Percentiles rank a stretch among this genome's conserved stretches.
These are phyloP conservation scores for Pogonus chalceus DNA, from an alignment of 1,140 invertebrate genomes.

Conservation along the genomic window DNA sequence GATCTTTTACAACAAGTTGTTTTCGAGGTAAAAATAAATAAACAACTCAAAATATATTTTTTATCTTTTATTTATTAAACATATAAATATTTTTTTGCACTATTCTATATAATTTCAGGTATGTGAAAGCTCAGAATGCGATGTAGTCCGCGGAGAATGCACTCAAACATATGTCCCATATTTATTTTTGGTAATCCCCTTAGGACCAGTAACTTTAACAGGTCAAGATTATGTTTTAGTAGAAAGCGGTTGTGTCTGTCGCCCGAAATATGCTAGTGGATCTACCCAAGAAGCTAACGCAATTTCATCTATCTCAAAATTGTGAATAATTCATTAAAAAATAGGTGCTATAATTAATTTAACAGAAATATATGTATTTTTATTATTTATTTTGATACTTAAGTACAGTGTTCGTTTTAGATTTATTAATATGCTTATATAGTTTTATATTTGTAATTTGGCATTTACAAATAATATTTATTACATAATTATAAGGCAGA, in stretches of 20 bases:
- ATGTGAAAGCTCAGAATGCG: constrained; percentile 60
- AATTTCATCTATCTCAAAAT: constrained; percentile 11
- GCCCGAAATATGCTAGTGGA: constrained; percentile 62
- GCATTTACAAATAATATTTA: no score
- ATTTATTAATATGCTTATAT: no score
- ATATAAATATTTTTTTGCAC: neutral
- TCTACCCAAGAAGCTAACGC: constrained; percentile 36
- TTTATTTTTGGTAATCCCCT: constrained; percentile 78
- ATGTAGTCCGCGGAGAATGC: constrained; percentile 76
- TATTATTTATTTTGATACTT: no score
- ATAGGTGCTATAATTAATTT: no score
- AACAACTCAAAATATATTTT: constrained; percentile 39
- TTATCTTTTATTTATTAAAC: neutral
- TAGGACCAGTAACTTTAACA: constrained; percentile 81
- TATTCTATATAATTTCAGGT: no score
- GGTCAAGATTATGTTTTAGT: constrained; percentile 87
- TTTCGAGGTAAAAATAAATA: constrained; percentile 59
- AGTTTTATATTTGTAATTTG: no score
- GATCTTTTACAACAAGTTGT: constrained; percentile 89
- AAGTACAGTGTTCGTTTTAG: no score
- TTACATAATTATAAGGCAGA: no score
- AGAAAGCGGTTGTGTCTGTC: constrained; percentile 84
- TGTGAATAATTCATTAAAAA: no score
- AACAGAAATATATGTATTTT: no score
- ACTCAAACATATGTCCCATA: constrained; percentile 88